These are phyloP conservation scores for Acanthaster planci DNA, from an alignment of 35 echinoderm and acorn worm species.

Conservation along the genomic window DNA sequence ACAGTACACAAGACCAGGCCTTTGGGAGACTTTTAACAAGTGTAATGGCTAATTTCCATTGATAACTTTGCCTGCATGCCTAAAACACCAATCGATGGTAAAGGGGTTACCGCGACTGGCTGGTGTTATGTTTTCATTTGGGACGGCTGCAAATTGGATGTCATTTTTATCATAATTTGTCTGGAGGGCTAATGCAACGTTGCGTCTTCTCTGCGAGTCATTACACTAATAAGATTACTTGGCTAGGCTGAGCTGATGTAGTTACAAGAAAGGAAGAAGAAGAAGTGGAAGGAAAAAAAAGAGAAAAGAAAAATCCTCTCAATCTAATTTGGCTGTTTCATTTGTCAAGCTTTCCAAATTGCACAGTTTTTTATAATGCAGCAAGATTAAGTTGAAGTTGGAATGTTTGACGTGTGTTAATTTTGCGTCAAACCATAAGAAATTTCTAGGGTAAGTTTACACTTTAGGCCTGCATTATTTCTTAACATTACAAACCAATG, in stretches of 20 bases:
- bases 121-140: background rate
- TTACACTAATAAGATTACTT: slow-evolving; percentile 14
- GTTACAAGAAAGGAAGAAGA: no score
- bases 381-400: no score
- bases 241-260: no score
- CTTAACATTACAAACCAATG: no score
- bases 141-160: background rate
- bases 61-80: background rate
- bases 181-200: background rate
- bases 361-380: no score
- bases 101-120: slow-evolving; percentile 7
- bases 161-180: slow-evolving; percentile 24
- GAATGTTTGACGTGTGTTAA: no score
- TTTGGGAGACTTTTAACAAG: background rate
- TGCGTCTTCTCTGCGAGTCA: slow-evolving; percentile 1
- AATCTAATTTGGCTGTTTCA: background rate
- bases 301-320: no score
- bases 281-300: no score
- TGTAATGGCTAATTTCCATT: slow-evolving; percentile 29
- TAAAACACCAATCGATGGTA: slow-evolving; percentile 21
- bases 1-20: background rate
- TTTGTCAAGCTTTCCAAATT: background rate
- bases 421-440: no score
- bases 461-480: no score
- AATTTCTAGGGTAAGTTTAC: no score